Conservation (phyloP, 2,888 invertebrate genomes). For the Andrena bicolor region DNA sequence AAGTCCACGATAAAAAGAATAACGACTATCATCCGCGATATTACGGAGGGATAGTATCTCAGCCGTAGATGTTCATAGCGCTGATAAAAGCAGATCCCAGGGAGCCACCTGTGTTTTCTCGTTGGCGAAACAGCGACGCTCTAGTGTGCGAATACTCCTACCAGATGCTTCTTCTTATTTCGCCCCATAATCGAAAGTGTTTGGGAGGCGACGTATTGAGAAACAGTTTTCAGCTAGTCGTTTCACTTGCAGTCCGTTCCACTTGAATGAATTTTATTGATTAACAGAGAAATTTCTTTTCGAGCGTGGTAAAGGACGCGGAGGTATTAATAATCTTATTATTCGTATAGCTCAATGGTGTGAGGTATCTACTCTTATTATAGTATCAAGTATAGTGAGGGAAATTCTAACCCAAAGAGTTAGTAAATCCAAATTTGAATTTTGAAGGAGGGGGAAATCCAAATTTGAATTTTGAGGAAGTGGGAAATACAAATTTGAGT, state of each 20-base stretch:
- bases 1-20: slow-evolving; percentile 65
- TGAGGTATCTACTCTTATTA: too few relatives aligned
- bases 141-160: slow-evolving; percentile 30
- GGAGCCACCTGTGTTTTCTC: slow-evolving; percentile 41
- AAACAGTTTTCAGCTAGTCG: neutral
- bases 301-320: too few relatives aligned
- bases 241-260: neutral
- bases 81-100: slow-evolving; percentile 56
- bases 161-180: slow-evolving; percentile 18
- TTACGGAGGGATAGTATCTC: slow-evolving; percentile 61
- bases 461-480: too few relatives aligned
- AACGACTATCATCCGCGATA: slow-evolving; percentile 64
- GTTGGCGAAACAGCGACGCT: slow-evolving; percentile 27
- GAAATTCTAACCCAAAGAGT: too few relatives aligned
- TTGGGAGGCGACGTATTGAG: neutral
- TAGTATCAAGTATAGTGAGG: too few relatives aligned
- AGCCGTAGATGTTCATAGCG: slow-evolving; percentile 59
- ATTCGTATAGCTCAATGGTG: too few relatives aligned
- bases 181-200: slow-evolving; percentile 2
- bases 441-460: too few relatives aligned
- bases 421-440: too few relatives aligned
- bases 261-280: neutral
- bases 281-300: neutral
- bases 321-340: too few relatives aligned
- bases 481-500: too few relatives aligned